Percentiles rank a stretch among this genome's conserved stretches.
Evolutionary conservation across 2,113 vertebrate genomes (phyloP).

Genomic region (Gymnogyps californianus): DNA sequence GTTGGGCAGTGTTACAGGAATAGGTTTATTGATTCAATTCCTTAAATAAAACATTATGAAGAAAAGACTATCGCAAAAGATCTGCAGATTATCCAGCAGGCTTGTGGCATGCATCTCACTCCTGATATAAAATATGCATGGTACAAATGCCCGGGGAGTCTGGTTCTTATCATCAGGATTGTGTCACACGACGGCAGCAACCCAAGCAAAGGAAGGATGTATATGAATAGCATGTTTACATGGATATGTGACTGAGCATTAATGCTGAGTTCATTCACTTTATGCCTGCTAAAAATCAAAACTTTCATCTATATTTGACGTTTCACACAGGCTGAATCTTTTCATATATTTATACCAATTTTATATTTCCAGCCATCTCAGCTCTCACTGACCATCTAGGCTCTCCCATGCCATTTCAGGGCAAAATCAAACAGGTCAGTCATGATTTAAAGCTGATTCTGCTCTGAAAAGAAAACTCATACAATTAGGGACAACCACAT

Average conservation of each 20-base stretch:
- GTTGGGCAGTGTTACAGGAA: not conserved
- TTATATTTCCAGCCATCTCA: not conserved
- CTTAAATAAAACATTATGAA: conserved; percentile 52
- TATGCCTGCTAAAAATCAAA: not conserved
- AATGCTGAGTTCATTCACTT: not conserved
- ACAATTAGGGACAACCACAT: too few species aligned
- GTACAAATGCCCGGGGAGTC: not conserved
- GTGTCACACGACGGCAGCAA: not conserved
- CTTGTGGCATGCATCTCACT: not conserved
- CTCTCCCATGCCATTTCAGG: not conserved
- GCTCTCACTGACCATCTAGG: not conserved
- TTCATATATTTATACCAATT: not conserved
- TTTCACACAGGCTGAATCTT: not conserved
- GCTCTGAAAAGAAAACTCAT: not conserved
- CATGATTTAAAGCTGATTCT: not conserved
- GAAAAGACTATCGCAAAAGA: not conserved
- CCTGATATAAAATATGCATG: not conserved
- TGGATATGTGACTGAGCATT: accelerated
- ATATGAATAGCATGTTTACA: not conserved
- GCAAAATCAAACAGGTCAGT: not conserved
- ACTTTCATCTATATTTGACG: not conserved
- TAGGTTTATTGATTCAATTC: conserved; percentile 3
- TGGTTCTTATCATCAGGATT: not conserved
- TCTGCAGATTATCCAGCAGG: not conserved
- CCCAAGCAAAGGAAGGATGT: not conserved